Conservation (phyloP, 2,888 invertebrate genomes). For the Prosopocoilus inquinatus region DNA sequence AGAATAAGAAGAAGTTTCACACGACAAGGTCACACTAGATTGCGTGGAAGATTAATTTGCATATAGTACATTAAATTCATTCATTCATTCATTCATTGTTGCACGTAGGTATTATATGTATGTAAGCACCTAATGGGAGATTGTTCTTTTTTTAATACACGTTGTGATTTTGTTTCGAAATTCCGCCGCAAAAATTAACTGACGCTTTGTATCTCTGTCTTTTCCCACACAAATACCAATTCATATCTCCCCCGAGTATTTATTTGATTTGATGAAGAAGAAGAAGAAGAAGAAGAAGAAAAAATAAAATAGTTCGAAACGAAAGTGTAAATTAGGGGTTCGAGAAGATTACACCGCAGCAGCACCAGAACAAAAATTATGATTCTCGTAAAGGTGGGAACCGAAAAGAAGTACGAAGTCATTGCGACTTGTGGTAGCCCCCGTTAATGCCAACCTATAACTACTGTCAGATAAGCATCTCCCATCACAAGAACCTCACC, state of each 20-base stretch:
- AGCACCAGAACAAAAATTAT: conserved; percentile 12
- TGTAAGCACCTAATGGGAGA: no score
- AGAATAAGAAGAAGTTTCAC: background rate
- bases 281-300: no score
- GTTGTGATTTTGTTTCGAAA: no score
- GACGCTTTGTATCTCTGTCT: no score
- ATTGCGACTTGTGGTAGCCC: conserved; percentile 32
- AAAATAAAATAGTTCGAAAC: no score
- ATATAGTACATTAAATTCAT: conserved; percentile 10
- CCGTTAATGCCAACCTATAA: conserved; percentile 41
- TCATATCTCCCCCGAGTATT: no score
- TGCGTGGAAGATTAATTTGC: conserved; percentile 3
- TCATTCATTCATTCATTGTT: conserved; percentile 1
- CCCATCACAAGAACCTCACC: conserved; percentile 32
- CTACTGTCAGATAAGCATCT: conserved; percentile 42
- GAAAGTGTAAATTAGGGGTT: conserved; percentile 14
- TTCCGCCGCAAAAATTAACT: no score
- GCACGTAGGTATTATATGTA: no score
- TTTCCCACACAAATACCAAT: no score
- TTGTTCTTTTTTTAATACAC: no score
- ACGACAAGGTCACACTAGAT: conserved; percentile 3
- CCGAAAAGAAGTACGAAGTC: conserved; percentile 30
- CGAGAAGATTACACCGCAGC: conserved; percentile 3
- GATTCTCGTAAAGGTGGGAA: conserved; percentile 25
- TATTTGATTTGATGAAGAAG: no score